Percentiles rank a stretch among this genome's conserved stretches.
Evolutionary conservation across 2,113 vertebrate genomes (phyloP).

Genomic region (Lepisosteus osseus): DNA sequence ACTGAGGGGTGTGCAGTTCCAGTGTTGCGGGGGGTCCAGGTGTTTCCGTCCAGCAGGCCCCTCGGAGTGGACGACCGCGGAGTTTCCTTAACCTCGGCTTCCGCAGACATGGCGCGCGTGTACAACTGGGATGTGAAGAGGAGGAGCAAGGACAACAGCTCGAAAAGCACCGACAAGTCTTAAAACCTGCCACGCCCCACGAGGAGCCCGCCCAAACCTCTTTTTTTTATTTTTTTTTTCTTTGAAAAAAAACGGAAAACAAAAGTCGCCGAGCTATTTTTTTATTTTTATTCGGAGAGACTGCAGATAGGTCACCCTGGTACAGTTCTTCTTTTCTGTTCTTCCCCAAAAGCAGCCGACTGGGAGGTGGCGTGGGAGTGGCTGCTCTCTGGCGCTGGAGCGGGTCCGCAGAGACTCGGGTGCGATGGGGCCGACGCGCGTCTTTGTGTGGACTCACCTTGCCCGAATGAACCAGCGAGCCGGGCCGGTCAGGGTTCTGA

Average conservation of each 20-base stretch:
- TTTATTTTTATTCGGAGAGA: conserved; percentile 22
- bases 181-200: conserved; percentile 29
- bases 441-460: conserved; percentile 40
- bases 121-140: conserved; percentile 99
- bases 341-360: neutral
- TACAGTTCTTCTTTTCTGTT: conserved; percentile 10
- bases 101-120: conserved; percentile 95
- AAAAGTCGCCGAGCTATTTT: conserved; percentile 44
- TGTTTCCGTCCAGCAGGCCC: too few relatives aligned
- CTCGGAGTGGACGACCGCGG: too few relatives aligned
- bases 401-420: too few relatives aligned
- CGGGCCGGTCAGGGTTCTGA: neutral
- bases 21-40: too few relatives aligned
- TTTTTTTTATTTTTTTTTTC: conserved; percentile 81
- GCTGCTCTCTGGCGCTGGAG: neutral
- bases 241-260: conserved; percentile 64
- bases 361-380: neutral
- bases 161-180: conserved; percentile 83
- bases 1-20: too few relatives aligned
- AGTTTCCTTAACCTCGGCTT: conserved; percentile 63
- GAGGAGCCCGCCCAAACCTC: conserved; percentile 38
- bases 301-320: conserved; percentile 12
- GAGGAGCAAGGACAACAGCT: conserved; percentile 89
- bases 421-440: neutral
- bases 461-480: conserved; percentile 46